These are phyloP conservation scores for Aphelenchoides fujianensis DNA, from an alignment of 1,140 invertebrate species.

Conservation along the genomic window DNA sequence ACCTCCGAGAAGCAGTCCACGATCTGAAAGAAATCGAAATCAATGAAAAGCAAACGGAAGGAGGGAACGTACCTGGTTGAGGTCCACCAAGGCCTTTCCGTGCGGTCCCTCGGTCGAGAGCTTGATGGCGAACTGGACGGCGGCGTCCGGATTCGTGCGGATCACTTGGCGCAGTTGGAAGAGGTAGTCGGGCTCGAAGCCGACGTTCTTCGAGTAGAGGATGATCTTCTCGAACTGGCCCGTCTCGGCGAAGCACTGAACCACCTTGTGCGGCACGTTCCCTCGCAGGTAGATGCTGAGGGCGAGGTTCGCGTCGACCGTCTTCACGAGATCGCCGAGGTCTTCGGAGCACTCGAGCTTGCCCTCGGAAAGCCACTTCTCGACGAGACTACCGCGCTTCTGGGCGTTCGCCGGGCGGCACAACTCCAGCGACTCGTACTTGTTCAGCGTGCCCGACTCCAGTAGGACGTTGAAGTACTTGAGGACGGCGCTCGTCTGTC, in stretches of 20 bases:
- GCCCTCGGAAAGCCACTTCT: slow-evolving; percentile 99
- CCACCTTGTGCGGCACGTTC: slow-evolving; percentile 87
- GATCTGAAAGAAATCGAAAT: slow-evolving; percentile 87
- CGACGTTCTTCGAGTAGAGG: slow-evolving; percentile 95
- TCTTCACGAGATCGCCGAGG: slow-evolving; percentile 89
- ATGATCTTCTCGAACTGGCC: slow-evolving; percentile 99
- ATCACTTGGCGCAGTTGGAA: slow-evolving; percentile 91
- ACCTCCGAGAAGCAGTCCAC: slow-evolving; percentile 99
- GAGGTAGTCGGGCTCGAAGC: slow-evolving; percentile 94
- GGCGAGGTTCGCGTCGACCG: slow-evolving; percentile 89
- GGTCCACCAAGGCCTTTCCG: slow-evolving; percentile 69
- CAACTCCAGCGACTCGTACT: slow-evolving; percentile 39
- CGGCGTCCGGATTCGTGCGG: slow-evolving; percentile 91
- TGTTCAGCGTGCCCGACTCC: slow-evolving; percentile 12
- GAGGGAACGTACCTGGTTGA: too few species aligned
- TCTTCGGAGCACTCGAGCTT: slow-evolving; percentile 98
- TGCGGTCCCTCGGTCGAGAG: slow-evolving; percentile 87
- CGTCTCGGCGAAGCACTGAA: slow-evolving; percentile 98
- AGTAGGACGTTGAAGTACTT: slow-evolving; percentile 19
- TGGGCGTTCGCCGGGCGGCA: slow-evolving; percentile 70
- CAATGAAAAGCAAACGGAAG: too few species aligned
- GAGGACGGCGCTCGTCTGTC: background rate
- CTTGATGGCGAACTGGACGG: too few species aligned
- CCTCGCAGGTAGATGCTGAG: slow-evolving; percentile 92
- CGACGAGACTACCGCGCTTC: slow-evolving; percentile 79